Conservation (phyloP, 2,113 vertebrate species). For the Myrmecobius fasciatus region DNA sequence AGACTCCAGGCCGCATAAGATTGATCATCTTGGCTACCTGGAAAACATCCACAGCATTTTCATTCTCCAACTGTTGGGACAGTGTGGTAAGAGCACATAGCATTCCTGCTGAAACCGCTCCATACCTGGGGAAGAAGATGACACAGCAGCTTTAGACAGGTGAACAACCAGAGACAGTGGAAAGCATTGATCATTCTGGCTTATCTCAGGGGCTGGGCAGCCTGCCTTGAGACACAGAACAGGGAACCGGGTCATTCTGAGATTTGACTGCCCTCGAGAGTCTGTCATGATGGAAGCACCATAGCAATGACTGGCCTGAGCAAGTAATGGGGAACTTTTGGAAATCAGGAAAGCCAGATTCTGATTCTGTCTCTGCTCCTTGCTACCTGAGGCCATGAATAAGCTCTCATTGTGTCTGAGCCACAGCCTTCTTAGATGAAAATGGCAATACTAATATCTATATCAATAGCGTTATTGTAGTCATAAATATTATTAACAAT, state of each 20-base stretch:
- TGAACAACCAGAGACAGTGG: neutral
- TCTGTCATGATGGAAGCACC: neutral
- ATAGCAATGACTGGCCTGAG: neutral
- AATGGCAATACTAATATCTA: no score
- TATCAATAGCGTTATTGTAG: no score
- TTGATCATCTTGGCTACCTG: constrained; percentile 99
- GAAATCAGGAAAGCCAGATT: neutral
- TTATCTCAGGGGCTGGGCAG: neutral
- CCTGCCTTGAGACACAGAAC: neutral
- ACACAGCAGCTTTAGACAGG: neutral
- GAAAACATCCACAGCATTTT: constrained; percentile 97
- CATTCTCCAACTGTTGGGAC: constrained; percentile 97
- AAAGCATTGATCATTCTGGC: neutral
- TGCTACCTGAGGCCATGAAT: no score
- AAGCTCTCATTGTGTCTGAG: no score
- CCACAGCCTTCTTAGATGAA: no score
- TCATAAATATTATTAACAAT: no score
- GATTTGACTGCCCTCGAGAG: neutral
- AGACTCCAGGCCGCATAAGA: constrained; percentile 99
- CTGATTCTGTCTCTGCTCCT: no score
- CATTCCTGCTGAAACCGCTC: constrained; percentile 96
- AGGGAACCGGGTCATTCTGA: neutral
- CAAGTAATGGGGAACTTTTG: neutral
- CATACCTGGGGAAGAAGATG: constrained; percentile 87
- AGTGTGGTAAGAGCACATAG: constrained; percentile 96